Evolutionary conservation across 2,888 invertebrate genomes (phyloP).

Genomic region (Erebia aethiops): DNA sequence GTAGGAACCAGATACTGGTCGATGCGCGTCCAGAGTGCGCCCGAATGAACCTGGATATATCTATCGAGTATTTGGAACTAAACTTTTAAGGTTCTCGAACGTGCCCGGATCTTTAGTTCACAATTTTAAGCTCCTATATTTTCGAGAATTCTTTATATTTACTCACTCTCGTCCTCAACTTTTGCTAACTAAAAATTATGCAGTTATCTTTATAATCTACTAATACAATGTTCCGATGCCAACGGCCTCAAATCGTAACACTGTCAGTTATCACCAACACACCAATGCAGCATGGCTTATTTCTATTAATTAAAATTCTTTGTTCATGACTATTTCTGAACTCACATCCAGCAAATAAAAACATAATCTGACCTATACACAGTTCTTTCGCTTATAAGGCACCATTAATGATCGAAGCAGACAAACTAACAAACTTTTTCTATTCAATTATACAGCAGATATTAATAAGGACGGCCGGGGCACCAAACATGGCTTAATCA

Average conservation of each 20-base stretch:
- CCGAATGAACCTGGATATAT: too few relatives aligned
- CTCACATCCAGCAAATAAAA: slow-evolving; percentile 10
- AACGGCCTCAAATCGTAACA: background rate
- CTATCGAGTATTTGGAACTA: too few relatives aligned
- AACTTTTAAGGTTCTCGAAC: too few relatives aligned
- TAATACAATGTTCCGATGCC: background rate
- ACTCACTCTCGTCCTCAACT: too few relatives aligned
- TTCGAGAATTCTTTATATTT: too few relatives aligned
- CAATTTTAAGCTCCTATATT: too few relatives aligned
- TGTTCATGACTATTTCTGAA: slow-evolving; percentile 1
- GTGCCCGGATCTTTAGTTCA: too few relatives aligned
- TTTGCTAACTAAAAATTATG: too few relatives aligned
- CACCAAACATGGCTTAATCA: slow-evolving; percentile 31
- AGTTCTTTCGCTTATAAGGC: slow-evolving; percentile 29
- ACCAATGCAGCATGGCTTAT: background rate
- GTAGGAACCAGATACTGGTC: too few relatives aligned
- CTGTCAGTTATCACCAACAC: background rate
- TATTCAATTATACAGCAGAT: slow-evolving; percentile 31
- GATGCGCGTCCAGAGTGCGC: too few relatives aligned
- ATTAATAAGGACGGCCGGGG: slow-evolving; percentile 31
- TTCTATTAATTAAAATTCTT: slow-evolving; percentile 15
- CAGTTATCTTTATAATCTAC: too few relatives aligned
- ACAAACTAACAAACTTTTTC: slow-evolving; percentile 37
- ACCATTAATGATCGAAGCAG: slow-evolving; percentile 31
- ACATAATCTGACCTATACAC: slow-evolving; percentile 7